These are phyloP conservation scores for Cetonia aurata DNA, from an alignment of 2,888 invertebrate species.

Conservation along the genomic window DNA sequence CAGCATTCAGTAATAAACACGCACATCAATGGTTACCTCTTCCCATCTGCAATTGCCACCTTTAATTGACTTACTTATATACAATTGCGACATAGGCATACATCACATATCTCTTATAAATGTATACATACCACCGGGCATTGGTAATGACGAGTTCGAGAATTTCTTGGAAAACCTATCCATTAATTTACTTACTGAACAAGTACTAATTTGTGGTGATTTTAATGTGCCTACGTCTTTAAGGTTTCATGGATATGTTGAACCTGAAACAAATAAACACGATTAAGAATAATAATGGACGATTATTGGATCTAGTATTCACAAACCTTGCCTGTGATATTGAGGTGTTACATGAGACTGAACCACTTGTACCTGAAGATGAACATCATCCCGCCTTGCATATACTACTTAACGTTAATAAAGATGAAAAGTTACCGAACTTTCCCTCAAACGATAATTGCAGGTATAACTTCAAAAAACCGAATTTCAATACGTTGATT, in stretches of 20 bases:
- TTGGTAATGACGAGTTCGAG: not conserved
- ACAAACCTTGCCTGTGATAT: not conserved
- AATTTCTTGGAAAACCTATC: not conserved
- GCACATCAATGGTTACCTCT: no score
- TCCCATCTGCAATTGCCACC: not conserved
- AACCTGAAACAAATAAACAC: not conserved
- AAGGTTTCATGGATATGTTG: not conserved
- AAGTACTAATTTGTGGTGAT: no score
- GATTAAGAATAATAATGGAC: not conserved
- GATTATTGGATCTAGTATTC: not conserved
- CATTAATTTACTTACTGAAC: not conserved
- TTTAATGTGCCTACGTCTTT: no score
- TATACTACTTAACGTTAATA: not conserved
- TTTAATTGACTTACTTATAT: not conserved
- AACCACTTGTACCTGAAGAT: no score
- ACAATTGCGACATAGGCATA: not conserved
- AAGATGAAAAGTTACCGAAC: not conserved
- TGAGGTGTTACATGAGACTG: not conserved
- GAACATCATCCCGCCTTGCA: not conserved
- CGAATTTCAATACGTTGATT: no score
- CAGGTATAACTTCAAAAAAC: no score
- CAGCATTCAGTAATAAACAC: no score
- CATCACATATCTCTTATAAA: not conserved
- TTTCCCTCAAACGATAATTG: not conserved
- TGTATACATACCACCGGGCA: not conserved